Percentiles rank a stretch among this genome's conserved stretches.
phyloP scores from a whole-genome alignment of 2,888 invertebrate species.

The Tyria jacobaeae region DNA sequence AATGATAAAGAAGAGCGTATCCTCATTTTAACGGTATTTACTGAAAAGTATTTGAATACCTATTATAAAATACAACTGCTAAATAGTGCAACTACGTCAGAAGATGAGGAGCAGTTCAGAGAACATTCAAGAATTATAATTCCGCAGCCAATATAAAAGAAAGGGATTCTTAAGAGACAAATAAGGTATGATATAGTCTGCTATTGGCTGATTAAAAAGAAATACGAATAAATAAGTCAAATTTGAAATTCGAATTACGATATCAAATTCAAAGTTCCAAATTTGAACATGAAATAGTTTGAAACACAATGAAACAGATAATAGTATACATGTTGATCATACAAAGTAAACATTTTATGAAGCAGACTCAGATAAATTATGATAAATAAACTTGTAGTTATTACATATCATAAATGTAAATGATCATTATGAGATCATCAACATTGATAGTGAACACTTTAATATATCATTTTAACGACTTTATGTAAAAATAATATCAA shows the following conservation, averaged over 20 bases:
- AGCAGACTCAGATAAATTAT: conserved; percentile 30
- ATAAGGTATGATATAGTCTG: conserved; percentile 27
- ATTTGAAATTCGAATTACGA: conserved; percentile 9
- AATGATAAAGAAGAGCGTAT: too few species aligned
- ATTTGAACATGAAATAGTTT: not conserved
- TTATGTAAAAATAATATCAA: conserved; percentile 25
- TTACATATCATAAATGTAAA: conserved; percentile 19
- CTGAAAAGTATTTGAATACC: conserved; percentile 25
- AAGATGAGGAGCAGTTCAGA: conserved; percentile 5
- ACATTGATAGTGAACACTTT: conserved; percentile 21
- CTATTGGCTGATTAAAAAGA: conserved; percentile 44
- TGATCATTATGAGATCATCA: conserved; percentile 36
- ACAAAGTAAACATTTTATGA: conserved; percentile 14
- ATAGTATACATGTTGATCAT: not conserved
- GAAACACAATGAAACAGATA: not conserved
- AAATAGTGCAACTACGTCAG: conserved; percentile 44
- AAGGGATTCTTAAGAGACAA: conserved; percentile 8
- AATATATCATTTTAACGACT: too few species aligned
- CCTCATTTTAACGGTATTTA: conserved; percentile 50
- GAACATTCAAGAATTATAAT: conserved; percentile 4
- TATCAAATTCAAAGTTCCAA: conserved; percentile 1
- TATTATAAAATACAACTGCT: conserved; percentile 26
- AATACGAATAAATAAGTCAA: not conserved
- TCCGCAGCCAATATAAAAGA: conserved; percentile 1
- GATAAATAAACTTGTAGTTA: conserved; percentile 16